Conservation (phyloP, 2,888 invertebrate species). For the Chydorus sphaericus region DNA sequence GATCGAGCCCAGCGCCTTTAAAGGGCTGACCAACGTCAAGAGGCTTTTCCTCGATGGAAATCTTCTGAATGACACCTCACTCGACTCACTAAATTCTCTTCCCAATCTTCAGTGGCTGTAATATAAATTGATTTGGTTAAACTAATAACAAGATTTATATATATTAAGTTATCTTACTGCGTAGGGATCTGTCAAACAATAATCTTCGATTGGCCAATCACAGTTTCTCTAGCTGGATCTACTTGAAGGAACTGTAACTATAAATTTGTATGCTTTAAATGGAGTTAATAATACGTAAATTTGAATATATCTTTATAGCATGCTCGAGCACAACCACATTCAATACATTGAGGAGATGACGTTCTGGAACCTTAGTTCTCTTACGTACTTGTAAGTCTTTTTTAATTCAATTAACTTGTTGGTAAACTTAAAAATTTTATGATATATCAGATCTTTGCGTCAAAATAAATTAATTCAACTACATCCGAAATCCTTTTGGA, state of each 20-base stretch:
- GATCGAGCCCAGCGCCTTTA: slow-evolving; percentile 19
- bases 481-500: slow-evolving; percentile 1
- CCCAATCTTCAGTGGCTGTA: slow-evolving; percentile 19
- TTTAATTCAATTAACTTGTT: not conserved
- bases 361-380: slow-evolving; percentile 3
- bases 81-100: slow-evolving; percentile 17
- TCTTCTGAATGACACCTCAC: slow-evolving; percentile 25
- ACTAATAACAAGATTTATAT: not conserved
- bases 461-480: not conserved
- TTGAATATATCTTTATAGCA: not conserved
- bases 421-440: not conserved
- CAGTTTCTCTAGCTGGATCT: slow-evolving; percentile 33
- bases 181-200: slow-evolving; percentile 34
- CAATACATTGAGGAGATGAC: slow-evolving; percentile 5
- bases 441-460: not conserved
- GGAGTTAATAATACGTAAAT: not conserved
- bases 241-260: slow-evolving; percentile 15
- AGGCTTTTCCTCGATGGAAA: slow-evolving; percentile 37
- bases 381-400: slow-evolving; percentile 11
- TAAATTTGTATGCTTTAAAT: not conserved
- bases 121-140: slow-evolving; percentile 13
- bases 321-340: slow-evolving; percentile 9
- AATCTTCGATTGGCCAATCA: slow-evolving; percentile 32
- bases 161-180: not conserved
- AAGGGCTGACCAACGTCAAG: slow-evolving; percentile 31